A percentile compares a stretch with the other conserved stretches of the same genome.
phyloP scores from a whole-genome alignment of 2,797 vertebrate genomes.

The Dryobates pubescens region DNA sequence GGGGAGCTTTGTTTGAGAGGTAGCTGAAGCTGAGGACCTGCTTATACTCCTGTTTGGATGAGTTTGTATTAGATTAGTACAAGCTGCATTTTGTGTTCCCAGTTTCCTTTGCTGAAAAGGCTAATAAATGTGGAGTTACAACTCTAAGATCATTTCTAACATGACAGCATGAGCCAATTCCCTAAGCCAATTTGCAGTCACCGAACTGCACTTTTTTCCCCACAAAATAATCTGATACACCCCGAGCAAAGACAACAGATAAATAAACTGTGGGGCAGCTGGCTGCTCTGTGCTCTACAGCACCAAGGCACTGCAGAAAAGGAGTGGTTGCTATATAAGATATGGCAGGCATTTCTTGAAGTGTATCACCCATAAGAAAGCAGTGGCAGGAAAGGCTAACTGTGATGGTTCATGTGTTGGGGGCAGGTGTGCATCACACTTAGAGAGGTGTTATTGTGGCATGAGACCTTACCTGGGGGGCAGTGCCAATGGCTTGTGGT shows the following conservation, averaged over 20 bases:
- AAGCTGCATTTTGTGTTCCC: neutral
- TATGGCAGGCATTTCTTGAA: neutral
- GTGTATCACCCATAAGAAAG: neutral
- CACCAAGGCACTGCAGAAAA: neutral
- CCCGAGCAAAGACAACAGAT: neutral
- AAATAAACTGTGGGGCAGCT: neutral
- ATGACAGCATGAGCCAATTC: neutral
- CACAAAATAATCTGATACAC: neutral
- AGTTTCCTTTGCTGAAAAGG: neutral
- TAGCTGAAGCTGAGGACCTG: neutral
- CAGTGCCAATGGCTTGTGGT: rapidly evolving
- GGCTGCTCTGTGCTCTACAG: neutral
- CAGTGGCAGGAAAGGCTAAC: neutral
- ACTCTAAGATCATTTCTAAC: neutral
- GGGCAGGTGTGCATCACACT: neutral
- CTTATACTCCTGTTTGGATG: neutral
- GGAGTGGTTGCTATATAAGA: neutral
- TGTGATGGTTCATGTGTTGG: neutral
- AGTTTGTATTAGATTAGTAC: neutral
- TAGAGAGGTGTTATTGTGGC: neutral
- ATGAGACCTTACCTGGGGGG: neutral
- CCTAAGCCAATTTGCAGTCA: neutral
- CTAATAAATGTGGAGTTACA: neutral
- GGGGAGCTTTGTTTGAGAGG: neutral
- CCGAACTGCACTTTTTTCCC: neutral